phyloP scores from a whole-genome alignment of 2,888 invertebrate genomes.

The Thumatha senex region DNA sequence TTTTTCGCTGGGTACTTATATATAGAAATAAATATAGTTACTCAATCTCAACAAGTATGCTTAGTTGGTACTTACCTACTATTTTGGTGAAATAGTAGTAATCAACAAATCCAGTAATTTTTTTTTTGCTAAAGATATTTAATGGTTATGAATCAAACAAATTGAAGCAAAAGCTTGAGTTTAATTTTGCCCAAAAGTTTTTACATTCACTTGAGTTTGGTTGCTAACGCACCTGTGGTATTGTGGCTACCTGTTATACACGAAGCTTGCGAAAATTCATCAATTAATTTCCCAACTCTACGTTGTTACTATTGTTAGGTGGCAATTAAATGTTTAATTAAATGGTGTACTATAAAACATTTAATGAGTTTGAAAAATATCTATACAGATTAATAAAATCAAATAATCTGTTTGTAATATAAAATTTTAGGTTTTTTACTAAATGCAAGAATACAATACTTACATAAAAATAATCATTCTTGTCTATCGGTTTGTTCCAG shows the following conservation, averaged over 20 bases:
- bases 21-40: too few relatives aligned
- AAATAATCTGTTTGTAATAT: too few relatives aligned
- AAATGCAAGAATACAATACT: too few relatives aligned
- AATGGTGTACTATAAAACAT: slow-evolving; percentile 17
- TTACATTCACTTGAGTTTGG: slow-evolving; percentile 53
- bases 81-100: too few relatives aligned
- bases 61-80: too few relatives aligned
- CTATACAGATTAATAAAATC: background rate
- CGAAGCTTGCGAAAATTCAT: slow-evolving; percentile 46
- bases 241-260: slow-evolving; percentile 46
- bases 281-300: slow-evolving; percentile 62
- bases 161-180: slow-evolving; percentile 50
- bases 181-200: slow-evolving; percentile 53
- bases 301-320: slow-evolving; percentile 48
- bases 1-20: too few relatives aligned
- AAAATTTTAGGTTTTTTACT: too few relatives aligned
- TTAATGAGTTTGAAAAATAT: slow-evolving; percentile 2
- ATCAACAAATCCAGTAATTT: slow-evolving; percentile 9
- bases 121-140: slow-evolving; percentile 37
- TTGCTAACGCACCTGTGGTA: slow-evolving; percentile 45
- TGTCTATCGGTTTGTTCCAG: too few relatives aligned
- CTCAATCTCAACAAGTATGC: too few relatives aligned
- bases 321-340: slow-evolving; percentile 21
- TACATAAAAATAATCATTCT: too few relatives aligned
- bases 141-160: slow-evolving; percentile 39